A percentile compares a stretch with the other conserved stretches of the same genome.
These are phyloP conservation scores for Philonicus albiceps DNA, from an alignment of 2,888 invertebrate species.

Conservation along the genomic window DNA sequence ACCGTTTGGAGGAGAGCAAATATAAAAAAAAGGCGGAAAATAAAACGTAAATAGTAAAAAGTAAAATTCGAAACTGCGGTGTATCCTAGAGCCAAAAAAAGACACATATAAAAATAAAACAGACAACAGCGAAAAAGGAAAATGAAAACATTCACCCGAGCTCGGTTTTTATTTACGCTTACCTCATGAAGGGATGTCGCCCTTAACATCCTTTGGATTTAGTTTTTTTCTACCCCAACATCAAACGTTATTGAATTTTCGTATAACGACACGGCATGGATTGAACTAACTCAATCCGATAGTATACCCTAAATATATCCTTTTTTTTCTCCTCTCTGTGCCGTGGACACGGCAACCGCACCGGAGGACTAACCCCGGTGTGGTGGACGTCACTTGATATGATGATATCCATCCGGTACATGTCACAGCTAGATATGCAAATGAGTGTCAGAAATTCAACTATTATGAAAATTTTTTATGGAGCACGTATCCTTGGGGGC, in stretches of 20 bases:
- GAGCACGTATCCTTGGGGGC: background rate
- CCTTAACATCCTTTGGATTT: background rate
- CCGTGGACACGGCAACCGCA: background rate
- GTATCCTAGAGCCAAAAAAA: background rate
- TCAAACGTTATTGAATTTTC: conserved; percentile 30
- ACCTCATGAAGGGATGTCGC: conserved; percentile 1
- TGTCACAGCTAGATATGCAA: conserved; percentile 11
- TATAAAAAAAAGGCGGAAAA: conserved; percentile 6
- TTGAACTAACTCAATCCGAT: conserved; percentile 35
- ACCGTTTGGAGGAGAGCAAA: background rate
- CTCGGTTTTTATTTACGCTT: background rate
- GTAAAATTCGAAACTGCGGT: background rate
- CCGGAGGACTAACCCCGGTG: background rate
- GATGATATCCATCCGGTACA: background rate
- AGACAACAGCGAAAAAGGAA: background rate
- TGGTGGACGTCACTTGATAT: background rate
- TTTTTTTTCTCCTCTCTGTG: background rate
- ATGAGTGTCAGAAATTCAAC: conserved; percentile 17
- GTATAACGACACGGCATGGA: conserved; percentile 15
- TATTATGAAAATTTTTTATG: conserved; percentile 22
- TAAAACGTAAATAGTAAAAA: background rate
- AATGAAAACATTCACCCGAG: conserved; percentile 10
- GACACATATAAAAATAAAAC: background rate
- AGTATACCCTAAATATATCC: background rate
- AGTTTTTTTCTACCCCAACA: background rate